These are phyloP conservation scores for Oscheius onirici DNA, from an alignment of 2,888 invertebrate species.

Conservation along the genomic window DNA sequence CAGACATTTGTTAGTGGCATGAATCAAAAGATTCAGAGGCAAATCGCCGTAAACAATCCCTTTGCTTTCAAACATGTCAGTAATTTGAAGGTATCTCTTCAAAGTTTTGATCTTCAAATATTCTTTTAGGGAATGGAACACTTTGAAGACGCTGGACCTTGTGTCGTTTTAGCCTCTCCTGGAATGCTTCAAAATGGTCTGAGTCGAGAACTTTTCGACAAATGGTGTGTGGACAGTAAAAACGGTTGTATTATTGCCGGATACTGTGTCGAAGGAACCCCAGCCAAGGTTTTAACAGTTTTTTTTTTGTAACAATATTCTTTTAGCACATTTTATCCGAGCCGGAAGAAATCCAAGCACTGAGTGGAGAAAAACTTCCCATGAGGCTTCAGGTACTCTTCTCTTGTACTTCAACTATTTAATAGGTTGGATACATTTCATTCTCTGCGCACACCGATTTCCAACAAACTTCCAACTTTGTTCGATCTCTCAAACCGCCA, in stretches of 20 bases:
- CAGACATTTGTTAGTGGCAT: conserved; percentile 99
- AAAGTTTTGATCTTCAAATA: background rate
- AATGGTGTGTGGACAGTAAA: conserved; percentile 97
- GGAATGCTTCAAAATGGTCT: conserved; percentile 99
- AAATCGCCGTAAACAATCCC: conserved; percentile 97
- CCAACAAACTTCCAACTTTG: conserved; percentile 96
- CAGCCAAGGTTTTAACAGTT: conserved; percentile 73
- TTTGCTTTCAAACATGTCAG: conserved; percentile 95
- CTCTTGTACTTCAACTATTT: too few species aligned
- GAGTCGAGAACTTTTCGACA: conserved; percentile 95
- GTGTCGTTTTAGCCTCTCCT: conserved; percentile 98
- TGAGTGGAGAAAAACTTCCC: conserved; percentile 93
- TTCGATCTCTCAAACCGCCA: conserved; percentile 89
- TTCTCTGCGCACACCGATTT: conserved; percentile 99
- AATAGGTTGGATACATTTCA: conserved; percentile 88
- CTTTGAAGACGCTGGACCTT: conserved; percentile 98
- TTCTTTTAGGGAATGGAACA: conserved; percentile 88
- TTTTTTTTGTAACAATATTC: background rate
- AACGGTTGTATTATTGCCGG: conserved; percentile 99
- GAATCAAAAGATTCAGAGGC: conserved; percentile 95
- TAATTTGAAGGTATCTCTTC: conserved; percentile 73
- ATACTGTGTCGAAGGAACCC: conserved; percentile 77
- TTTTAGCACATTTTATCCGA: conserved; percentile 86
- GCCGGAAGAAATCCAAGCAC: conserved; percentile 94
- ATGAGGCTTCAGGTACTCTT: conserved; percentile 74